Base-by-base conservation (phyloP, 2,113 vertebrate species). In the Speoplatyrhinus poulsoni region DNA sequence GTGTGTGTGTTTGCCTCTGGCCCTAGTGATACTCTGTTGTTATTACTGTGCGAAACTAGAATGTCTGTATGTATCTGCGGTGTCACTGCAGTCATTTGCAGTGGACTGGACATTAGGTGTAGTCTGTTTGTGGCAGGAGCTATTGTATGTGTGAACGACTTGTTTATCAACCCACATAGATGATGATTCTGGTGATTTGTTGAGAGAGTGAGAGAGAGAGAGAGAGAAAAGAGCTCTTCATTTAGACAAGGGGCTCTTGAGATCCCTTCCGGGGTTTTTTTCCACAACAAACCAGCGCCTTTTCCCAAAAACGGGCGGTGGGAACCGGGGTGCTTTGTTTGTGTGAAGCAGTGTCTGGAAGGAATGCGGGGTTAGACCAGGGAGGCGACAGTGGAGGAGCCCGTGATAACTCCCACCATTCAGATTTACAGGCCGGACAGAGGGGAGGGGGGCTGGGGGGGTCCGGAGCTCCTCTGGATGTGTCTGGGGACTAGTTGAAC, bases 311-410 rank as follows among this genome's bases (percentile, higher is more conserved):
- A 50, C 0, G 72, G 70, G 75, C 3, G 80, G 88, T 89, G 89
- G 89, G 89, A 90, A 89, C 85, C 36, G 46, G 83, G 80, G 80
- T 75, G 88, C 82, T 91, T 90, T 91, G 87, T 90, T 90, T 88
- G 85, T 81, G 81, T 33, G 80, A 86, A 86, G 86, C 58, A 11
- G 85, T 85, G 84, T 86, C 83, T 87, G 80, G 72, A 85, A 89
- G 85, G 87, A 91, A 91, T 91, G 87, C 17, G 16, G 82, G 85
- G 72, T 88, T 89, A 82, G 76, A 80, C 47, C 2, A n/a, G 75
- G 79, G 79, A 33, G 36, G 41, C 12, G 47, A 33, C 4, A 33
- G 67, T 73, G 84, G 85, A 76, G 75, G 46, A 55, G 65, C 80
- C 75, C 4, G 84, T 85, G 87, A 90, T 89, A 88, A 91, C 84